phyloP scores from a whole-genome alignment of 30 jellyfish, hydroid and myxozoan species.

The Nemopilema nomurai region DNA sequence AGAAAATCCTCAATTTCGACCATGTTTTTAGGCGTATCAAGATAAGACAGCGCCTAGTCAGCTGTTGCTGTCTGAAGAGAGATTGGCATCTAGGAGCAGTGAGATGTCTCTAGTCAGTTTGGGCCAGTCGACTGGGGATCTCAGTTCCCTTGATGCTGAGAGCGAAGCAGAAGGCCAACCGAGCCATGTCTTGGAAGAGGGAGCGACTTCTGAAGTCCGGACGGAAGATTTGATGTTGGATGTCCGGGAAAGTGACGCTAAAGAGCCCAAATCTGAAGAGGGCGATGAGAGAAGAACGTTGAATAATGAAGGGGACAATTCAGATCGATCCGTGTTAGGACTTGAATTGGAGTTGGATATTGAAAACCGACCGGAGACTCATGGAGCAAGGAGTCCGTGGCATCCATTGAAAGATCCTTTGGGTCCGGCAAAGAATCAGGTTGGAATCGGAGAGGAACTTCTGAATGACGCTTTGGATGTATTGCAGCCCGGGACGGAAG shows the following conservation, averaged over 20 bases:
- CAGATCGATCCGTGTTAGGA: not conserved
- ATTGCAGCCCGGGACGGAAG: not conserved
- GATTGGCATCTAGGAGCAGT: constrained; percentile 22
- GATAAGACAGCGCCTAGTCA: not conserved
- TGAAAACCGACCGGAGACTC: not conserved
- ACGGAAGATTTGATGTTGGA: not conserved
- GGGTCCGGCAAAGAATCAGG: not conserved
- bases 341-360: not conserved
- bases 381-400: constrained; percentile 36
- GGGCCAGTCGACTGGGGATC: constrained; percentile 66
- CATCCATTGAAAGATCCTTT: constrained; percentile 52
- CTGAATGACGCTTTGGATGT: constrained; percentile 55
- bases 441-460: constrained; percentile 4
- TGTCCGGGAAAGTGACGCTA: not conserved
- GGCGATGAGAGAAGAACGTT: not conserved
- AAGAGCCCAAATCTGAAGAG: not conserved
- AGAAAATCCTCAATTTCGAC: too few species aligned
- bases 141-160: constrained; percentile 40
- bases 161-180: not conserved
- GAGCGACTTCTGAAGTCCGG: not conserved
- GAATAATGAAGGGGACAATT: not conserved
- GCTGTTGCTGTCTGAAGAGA: constrained; percentile 15
- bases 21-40: not conserved
- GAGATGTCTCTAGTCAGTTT: constrained; percentile 62
- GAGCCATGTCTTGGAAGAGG: constrained; percentile 46